phyloP scores from a whole-genome alignment of 1,140 invertebrate genomes.

The Pararge aegeria region DNA sequence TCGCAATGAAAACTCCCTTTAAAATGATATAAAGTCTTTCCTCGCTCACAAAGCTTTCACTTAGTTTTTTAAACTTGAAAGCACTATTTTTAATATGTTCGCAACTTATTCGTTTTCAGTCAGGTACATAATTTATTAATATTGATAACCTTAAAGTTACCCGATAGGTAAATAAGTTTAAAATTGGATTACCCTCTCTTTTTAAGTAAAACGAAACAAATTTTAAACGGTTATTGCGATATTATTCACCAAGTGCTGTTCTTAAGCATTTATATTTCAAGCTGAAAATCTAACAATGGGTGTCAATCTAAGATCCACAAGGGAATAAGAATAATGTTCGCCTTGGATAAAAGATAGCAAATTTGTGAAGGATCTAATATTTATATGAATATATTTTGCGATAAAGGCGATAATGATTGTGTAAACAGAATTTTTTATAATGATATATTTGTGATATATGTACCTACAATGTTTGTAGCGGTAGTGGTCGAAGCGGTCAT shows the following conservation, averaged over 20 bases:
- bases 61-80: conserved; percentile 13
- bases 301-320: conserved; percentile 21
- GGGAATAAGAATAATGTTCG: conserved; percentile 16
- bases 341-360: conserved; percentile 11
- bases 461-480: too few species aligned
- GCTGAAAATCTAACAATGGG: conserved; percentile 9
- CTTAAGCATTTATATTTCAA: neutral
- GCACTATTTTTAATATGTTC: conserved; percentile 17
- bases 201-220: too few species aligned
- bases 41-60: conserved; percentile 15
- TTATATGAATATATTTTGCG: conserved; percentile 13
- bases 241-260: neutral
- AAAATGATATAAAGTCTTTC: conserved; percentile 11
- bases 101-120: neutral
- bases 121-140: too few species aligned
- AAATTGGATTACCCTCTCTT: too few species aligned
- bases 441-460: too few species aligned
- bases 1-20: conserved; percentile 14
- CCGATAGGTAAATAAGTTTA: too few species aligned
- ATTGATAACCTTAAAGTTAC: too few species aligned
- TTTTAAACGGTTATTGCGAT: too few species aligned
- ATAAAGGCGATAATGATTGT: neutral
- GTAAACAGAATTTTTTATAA: too few species aligned
- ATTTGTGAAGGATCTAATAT: conserved; percentile 13
- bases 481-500: too few species aligned